Evolutionary conservation across 1,140 invertebrate genomes (phyloP), one percentile per base, ranked within the genome.

Genomic region (Hyphantria cunea): DNA sequence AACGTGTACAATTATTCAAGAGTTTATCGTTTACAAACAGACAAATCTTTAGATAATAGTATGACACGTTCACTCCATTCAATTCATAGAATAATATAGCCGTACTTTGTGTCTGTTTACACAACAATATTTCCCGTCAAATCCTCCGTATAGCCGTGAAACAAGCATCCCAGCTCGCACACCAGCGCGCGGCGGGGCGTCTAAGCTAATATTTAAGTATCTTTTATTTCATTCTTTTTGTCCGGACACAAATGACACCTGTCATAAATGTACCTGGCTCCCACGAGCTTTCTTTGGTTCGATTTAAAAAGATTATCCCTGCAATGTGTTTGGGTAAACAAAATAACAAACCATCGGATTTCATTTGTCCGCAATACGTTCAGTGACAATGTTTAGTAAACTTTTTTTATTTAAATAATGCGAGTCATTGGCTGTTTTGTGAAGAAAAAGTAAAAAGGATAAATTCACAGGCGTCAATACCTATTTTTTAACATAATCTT

Each of bases 161-260:
- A 68, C 64, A 65, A 67, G 55, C 45, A 59, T n/a, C n/a, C 8
- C n/a, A 39, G 9, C 2, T 39, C n/a, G n/a, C 54, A 68, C 56
- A 59, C 68, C 68, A 65, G 37, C 50, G 69, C 84, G 62, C 84
- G 15, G 74, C 84, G 74, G 84, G 84, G 68, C 32, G 74, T 66
- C 75, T 68, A 69, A 72, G 65, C 72, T 73, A 78, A 81, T 80
- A 82, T 84, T 82, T 74, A 79, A 81, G 77, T 78, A 78, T 86
- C 74, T 80, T 72, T 80, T 76, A 74, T 74, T 71, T 78, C 62
- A 25, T 53, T 68, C 66, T 69, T 58, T 72, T 62, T 64, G 58
- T 73, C 64, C 73, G 72, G 72, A 80, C 82, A 85, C 85, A 84
- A 83, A 72, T 87, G 84, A 87, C 82, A 87, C 80, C 84, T 87